A percentile compares a stretch with the other conserved stretches of the same genome.
Evolutionary conservation across 2,888 invertebrate species (phyloP).

Genomic region (Nephrocerus scutellatus): DNA sequence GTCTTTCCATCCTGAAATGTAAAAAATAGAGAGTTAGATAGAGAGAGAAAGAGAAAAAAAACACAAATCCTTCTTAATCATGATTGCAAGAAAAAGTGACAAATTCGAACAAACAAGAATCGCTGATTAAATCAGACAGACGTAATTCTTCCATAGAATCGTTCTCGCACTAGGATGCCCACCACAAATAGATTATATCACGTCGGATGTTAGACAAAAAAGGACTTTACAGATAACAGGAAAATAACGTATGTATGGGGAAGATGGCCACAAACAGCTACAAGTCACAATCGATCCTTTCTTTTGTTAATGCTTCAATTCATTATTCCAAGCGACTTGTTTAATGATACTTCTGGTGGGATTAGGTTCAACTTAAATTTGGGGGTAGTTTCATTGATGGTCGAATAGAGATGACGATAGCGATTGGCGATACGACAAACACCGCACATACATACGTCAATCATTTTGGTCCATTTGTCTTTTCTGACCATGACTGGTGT

Average conservation of each 20-base stretch:
- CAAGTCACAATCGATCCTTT: not conserved
- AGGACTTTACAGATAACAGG: too few species aligned
- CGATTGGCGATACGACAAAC: too few species aligned
- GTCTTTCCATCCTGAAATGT: conserved; percentile 65
- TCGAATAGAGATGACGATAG: conserved; percentile 20
- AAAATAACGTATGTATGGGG: too few species aligned
- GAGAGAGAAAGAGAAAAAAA: conserved; percentile 4
- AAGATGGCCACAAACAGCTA: conserved; percentile 3
- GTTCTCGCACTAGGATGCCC: too few species aligned
- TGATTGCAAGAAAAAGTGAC: conserved; percentile 18
- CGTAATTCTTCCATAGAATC: too few species aligned
- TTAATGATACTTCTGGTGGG: too few species aligned
- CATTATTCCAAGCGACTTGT: too few species aligned
- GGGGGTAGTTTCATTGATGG: conserved; percentile 20
- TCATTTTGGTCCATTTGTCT: conserved; percentile 20
- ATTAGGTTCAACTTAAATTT: conserved; percentile 1
- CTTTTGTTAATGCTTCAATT: conserved; percentile 5
- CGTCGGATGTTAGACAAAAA: conserved; percentile 16
- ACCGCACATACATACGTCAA: too few species aligned
- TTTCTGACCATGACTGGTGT: conserved; percentile 14
- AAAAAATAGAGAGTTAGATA: conserved; percentile 15
- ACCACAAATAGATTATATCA: conserved; percentile 21
- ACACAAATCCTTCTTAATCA: conserved; percentile 1
- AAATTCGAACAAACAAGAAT: too few species aligned
- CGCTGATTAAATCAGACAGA: too few species aligned